phyloP scores from a whole-genome alignment of 2,888 invertebrate genomes.

The Lypha dubia region DNA sequence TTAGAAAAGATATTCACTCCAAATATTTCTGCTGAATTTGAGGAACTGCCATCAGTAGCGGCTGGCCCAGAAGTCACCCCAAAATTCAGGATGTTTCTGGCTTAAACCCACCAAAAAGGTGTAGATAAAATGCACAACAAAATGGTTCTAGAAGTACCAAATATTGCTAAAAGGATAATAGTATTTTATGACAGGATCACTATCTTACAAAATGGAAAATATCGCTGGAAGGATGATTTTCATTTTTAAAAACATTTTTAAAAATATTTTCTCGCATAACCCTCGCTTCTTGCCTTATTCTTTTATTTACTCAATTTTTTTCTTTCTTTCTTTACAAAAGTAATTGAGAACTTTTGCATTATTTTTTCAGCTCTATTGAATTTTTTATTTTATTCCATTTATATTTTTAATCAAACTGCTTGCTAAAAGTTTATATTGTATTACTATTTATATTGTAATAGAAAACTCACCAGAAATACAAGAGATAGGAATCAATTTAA shows the following conservation, averaged over 20 bases:
- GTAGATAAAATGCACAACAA: too few species aligned
- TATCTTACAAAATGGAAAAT: too few species aligned
- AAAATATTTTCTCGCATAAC: neutral
- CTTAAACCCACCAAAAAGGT: too few species aligned
- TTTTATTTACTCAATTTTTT: conserved; percentile 13
- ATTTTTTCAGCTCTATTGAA: conserved; percentile 32
- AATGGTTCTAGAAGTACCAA: too few species aligned
- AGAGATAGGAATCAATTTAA: neutral
- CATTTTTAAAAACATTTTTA: neutral
- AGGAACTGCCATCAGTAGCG: too few species aligned
- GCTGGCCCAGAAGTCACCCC: too few species aligned
- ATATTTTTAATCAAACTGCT: conserved; percentile 28
- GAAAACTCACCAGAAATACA: conserved; percentile 17
- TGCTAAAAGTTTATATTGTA: conserved; percentile 34
- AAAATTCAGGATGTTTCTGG: too few species aligned
- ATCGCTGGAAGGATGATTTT: too few species aligned
- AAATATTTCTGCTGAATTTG: too few species aligned
- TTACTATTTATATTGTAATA: conserved; percentile 37
- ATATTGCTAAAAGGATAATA: too few species aligned
- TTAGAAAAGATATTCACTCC: too few species aligned
- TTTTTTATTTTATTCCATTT: conserved; percentile 12
- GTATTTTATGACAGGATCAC: too few species aligned
- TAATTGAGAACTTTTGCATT: conserved; percentile 56
- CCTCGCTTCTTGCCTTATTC: neutral
- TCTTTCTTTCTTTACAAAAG: conserved; percentile 11